Evolutionary conservation across 2,888 invertebrate species (phyloP).

Genomic region (Furcula furcula): DNA sequence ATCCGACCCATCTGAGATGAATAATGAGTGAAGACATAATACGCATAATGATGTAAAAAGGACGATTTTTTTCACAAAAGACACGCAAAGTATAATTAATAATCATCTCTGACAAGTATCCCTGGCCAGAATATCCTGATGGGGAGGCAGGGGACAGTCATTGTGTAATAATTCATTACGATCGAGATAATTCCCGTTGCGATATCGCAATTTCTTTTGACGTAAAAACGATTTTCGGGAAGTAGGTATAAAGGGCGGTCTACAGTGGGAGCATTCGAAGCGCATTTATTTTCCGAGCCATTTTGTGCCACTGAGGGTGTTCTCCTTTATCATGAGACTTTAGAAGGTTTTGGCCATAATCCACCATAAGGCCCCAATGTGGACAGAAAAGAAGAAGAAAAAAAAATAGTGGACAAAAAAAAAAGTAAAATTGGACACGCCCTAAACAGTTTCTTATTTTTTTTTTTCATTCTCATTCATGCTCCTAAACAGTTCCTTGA

Average conservation of each 20-base stretch:
- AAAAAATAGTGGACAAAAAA: too few relatives aligned
- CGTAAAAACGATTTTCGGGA: neutral
- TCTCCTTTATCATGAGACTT: too few relatives aligned
- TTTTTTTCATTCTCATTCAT: too few relatives aligned
- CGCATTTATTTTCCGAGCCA: too few relatives aligned
- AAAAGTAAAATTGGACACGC: too few relatives aligned
- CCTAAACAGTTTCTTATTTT: too few relatives aligned
- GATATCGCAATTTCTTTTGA: neutral
- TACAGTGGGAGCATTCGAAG: too few relatives aligned
- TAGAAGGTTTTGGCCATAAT: too few relatives aligned
- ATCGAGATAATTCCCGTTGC: constrained; percentile 2
- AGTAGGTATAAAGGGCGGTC: neutral
- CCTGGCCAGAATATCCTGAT: constrained; percentile 2
- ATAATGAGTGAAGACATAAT: constrained; percentile 1
- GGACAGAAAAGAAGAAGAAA: too few relatives aligned
- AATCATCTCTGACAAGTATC: constrained; percentile 5
- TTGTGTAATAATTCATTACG: constrained; percentile 3
- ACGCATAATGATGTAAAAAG: constrained; percentile 2
- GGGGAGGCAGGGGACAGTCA: neutral
- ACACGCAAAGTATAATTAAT: constrained; percentile 2
- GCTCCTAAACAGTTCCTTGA: too few relatives aligned
- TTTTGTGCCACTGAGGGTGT: too few relatives aligned
- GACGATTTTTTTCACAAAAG: neutral
- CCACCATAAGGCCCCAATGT: too few relatives aligned
- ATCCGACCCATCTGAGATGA: neutral